Evolutionary conservation across 2,113 vertebrate genomes (phyloP), one percentile per base, ranked within the genome.

Genomic region (Spea bombifrons): DNA sequence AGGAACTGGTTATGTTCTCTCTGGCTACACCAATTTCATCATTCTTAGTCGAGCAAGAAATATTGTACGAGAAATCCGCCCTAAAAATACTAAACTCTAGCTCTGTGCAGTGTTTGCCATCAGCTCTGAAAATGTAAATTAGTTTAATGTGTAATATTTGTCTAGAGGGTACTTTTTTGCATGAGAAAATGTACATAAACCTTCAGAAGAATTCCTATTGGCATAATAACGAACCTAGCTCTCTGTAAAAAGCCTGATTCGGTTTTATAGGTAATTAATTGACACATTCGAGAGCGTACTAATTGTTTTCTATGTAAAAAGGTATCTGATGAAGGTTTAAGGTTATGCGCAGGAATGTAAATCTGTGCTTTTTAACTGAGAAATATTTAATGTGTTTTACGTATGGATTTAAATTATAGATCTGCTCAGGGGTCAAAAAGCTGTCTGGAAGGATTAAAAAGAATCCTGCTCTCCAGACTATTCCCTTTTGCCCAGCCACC

Each of bases 21-120:
- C 80, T 71, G 83, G 70, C 7, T 76, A 30, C 48, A 86, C 73
- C 86, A 88, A 75, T 53, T 75, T 79, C 30, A 75, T 59, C 66
- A 84, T 45, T 75, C 47, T 84, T 83, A 82, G 83, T 67, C 86
- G 82, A 79, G 76, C 0, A 0, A 82, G 81, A 83, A 83, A 83
- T 63, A 84, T 81, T 84, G 85, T 77, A 57, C 66, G 82, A 82
- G n/a, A 75, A 78, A 84, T 80, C 80, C 48, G 53, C 64, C 4
- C 71, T 80, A 82, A 65, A 47, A 46, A 30, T 73, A 1, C 71
- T 75, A 49, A 61, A 66, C 82, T 59, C 9, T 53, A 61, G 71
- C 76, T 80, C 74, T 83, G 17, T 72, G 47, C 15, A 83, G n/a
- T 43, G 44, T 82, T 84, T 44, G 16, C 9, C 13, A 74, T 75